Evolutionary conservation across 2,888 invertebrate species (phyloP).

Genomic region (Catocala sponsa): DNA sequence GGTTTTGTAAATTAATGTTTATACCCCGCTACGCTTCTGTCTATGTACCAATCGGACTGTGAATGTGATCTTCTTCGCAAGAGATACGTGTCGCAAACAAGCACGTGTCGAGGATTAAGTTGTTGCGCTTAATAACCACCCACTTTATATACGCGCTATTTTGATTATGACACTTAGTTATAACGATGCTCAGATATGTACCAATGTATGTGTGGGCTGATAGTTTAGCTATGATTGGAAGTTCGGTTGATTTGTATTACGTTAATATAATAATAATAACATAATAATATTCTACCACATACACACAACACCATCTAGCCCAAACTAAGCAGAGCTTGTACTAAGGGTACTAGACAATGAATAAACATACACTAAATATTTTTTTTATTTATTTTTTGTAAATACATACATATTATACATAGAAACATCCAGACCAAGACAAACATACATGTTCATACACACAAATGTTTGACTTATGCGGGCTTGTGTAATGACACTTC

Average conservation of each 20-base stretch:
- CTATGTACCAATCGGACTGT: constrained; percentile 27
- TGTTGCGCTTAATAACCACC: constrained; percentile 72
- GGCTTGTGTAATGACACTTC: too few species aligned
- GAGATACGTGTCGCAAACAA: constrained; percentile 76
- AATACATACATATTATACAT: too few species aligned
- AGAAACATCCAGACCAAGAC: too few species aligned
- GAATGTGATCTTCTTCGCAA: constrained; percentile 57
- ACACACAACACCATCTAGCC: too few species aligned
- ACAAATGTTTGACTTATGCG: too few species aligned
- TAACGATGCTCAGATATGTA: constrained; percentile 41
- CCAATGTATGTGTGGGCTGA: constrained; percentile 22
- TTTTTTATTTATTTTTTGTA: too few species aligned
- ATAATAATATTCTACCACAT: too few species aligned
- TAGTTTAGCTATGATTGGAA: constrained; percentile 15
- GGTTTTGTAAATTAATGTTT: too few species aligned
- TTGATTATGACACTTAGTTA: constrained; percentile 70
- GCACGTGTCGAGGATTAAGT: constrained; percentile 76
- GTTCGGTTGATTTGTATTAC: constrained; percentile 10
- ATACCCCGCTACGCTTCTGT: constrained; percentile 28
- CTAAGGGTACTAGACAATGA: too few species aligned
- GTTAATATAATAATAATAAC: constrained; percentile 10
- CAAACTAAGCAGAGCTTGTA: too few species aligned
- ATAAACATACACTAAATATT: too few species aligned
- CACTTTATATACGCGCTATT: constrained; percentile 64
- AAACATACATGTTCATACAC: too few species aligned